Base-by-base conservation (phyloP, 2,113 vertebrate species). In the Lampris incognitus region DNA sequence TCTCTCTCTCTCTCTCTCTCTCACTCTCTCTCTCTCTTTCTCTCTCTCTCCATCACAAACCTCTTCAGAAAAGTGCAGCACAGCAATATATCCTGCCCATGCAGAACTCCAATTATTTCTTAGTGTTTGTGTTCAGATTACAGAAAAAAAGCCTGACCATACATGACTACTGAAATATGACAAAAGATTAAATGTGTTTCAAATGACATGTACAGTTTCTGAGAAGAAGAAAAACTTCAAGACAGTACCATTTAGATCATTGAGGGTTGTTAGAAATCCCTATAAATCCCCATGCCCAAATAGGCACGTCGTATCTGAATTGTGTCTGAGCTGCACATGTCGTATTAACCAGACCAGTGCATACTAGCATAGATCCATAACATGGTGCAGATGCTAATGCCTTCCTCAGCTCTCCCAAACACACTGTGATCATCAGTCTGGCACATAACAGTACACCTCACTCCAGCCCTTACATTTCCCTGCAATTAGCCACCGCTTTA, bases 391-490 rank as follows among this genome's bases (percentile, higher is more conserved):
- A 74, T n/a, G 41, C 10, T 10, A 36, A 52, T 50, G 24, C 56
- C 61, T 69, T 24, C 40, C 49, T 36, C 5, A 41, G 7, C 3
- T 13, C 67, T 49, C 36, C 49, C 56, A 42, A 55, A 11, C 55
- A 58, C 24, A 58, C 71, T 51, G 36, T 70, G 61, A 81, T 40
- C 74, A 74, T 46, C 69, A 84, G 57, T 78, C 36, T 76, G 74
- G 60, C 74, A 60, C 11, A 61, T 65, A 60, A 67, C 58, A 59
- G 24, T 9, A 70, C 65, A 83, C 72, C 64, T 54, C 8, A 64
- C 77, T 80, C 76, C 74, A 82, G 77, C 88, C 81, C 88, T 87
- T 84, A 67, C 80, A 90, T 85, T 74, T 84, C 72, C 48, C 67
- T 66, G 64, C 81, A 89, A 88, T 92, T 92, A 88, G 64, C 67